Base-by-base conservation (phyloP, 1,140 invertebrate genomes). In the Eciton burchellii region DNA sequence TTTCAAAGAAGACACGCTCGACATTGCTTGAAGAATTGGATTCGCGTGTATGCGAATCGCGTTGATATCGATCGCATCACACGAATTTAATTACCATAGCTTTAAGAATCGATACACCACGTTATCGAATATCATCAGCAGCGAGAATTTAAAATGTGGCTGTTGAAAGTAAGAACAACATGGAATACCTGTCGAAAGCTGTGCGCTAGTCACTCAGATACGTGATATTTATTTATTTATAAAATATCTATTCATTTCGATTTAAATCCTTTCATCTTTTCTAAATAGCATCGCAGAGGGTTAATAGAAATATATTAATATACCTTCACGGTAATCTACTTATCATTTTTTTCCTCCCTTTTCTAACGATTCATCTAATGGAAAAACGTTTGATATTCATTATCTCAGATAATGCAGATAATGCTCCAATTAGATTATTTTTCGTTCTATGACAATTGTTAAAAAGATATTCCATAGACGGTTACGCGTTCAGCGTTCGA, bases 101-200 rank as follows among this genome's bases (percentile, higher is more conserved):
- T 65, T 19, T 35, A 65, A 1, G n/a, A n/a, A 43, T 49, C 41
- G 41, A 43, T 72, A 8, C n/a, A n/a, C 14, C 35, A 56, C 21
- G 9, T 43, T 65, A 35, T 76, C 3, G 49, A 74, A 63, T 63
- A 49, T 21, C 14, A n/a, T 26, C 26, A 26, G 14, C n/a, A n/a
- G n/a, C n/a, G n/a, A n/a, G n/a, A 35, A 35, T 35, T 35, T 35
- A 74, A 65, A 16, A 41, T 2, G 21, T 16, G 19, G 21, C 29
- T 12, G 1, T 35, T 63, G 1, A 35, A 35, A 16, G 5, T 29
- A 60, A 26, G 16, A 24, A 73, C 3, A 59, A 4, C 1, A 60
- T 35, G 14, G 11, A 62, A 63, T 45, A 45, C 8, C 6, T 35
- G 2, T 35, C 35, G 6, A 35, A 35, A 35, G 35, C 6, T 35